Percentiles rank a stretch among this genome's conserved stretches.
Conservation (phyloP, 92 coral and sea anemone genomes). For the Palythoa caribaeorum region DNA sequence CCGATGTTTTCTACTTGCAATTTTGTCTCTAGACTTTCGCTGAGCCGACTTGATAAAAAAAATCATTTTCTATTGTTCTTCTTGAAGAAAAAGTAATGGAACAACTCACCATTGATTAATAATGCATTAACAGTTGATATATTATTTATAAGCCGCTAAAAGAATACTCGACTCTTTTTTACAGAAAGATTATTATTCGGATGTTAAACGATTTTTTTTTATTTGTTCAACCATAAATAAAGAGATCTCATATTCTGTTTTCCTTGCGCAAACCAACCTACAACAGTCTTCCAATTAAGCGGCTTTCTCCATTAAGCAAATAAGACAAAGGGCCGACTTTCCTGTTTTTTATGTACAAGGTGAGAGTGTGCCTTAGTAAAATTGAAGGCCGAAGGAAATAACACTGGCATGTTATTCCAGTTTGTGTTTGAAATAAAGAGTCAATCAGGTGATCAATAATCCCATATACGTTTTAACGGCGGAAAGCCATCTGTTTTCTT, state of each 20-base stretch:
- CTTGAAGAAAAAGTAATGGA: neutral
- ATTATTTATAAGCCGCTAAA: neutral
- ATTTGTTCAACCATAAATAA: conserved; percentile 24
- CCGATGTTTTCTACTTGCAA: neutral
- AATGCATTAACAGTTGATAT: neutral
- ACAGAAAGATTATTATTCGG: neutral
- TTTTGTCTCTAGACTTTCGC: neutral
- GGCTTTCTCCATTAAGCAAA: conserved; percentile 47
- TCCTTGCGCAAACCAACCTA: conserved; percentile 25
- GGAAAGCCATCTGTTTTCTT: conserved; percentile 2
- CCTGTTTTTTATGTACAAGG: conserved; percentile 32
- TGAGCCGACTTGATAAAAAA: neutral
- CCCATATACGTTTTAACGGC: conserved; percentile 6
- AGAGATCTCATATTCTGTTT: conserved; percentile 20
- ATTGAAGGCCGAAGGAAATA: conserved; percentile 42
- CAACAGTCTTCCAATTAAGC: conserved; percentile 27
- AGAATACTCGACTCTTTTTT: neutral
- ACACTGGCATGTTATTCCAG: conserved; percentile 32
- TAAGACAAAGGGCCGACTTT: conserved; percentile 15
- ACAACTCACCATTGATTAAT: neutral
- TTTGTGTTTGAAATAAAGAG: conserved; percentile 21
- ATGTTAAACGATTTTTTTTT: conserved; percentile 6
- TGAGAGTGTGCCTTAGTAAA: conserved; percentile 3
- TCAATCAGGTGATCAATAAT: conserved; percentile 14
- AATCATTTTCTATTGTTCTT: neutral